These are phyloP conservation scores for Microctenopoma steveboyesi DNA, from an alignment of 2,797 vertebrate species.

Conservation along the genomic window DNA sequence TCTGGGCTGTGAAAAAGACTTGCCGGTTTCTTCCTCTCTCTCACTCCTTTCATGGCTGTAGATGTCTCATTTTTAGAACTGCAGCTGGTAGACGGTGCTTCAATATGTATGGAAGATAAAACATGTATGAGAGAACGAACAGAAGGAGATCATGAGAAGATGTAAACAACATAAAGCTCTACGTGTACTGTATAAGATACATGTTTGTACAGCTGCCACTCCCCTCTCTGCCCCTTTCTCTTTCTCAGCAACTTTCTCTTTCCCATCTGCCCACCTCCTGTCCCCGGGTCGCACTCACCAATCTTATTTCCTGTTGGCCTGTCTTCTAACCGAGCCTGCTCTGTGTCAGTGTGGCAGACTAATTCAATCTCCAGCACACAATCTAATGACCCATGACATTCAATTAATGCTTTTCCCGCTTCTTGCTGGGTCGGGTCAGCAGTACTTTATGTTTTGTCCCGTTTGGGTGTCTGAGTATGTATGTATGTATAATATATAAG, in stretches of 20 bases:
- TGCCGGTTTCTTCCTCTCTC: constrained; percentile 5
- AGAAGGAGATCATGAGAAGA: constrained; percentile 12
- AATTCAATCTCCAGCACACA: constrained; percentile 78
- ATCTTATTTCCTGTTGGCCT: constrained; percentile 74
- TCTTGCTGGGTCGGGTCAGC: constrained; percentile 56
- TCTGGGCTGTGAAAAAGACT: constrained; percentile 55
- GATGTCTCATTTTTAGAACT: constrained; percentile 25
- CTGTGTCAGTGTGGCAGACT: constrained; percentile 74
- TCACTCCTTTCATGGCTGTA: constrained; percentile 29
- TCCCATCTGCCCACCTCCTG: constrained; percentile 58
- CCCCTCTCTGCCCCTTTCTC: constrained; percentile 48
- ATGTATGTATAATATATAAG: constrained; percentile 22
- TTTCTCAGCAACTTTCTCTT: constrained; percentile 38
- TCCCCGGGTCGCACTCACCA: constrained; percentile 41
- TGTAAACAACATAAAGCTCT: constrained; percentile 42
- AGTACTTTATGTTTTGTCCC: constrained; percentile 44
- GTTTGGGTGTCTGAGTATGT: constrained; percentile 18
- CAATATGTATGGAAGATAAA: constrained; percentile 7
- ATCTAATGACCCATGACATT: constrained; percentile 80
- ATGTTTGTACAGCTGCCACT: constrained; percentile 58
- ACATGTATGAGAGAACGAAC: constrained; percentile 17
- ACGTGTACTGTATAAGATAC: constrained; percentile 50
- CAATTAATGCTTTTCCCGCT: constrained; percentile 66
- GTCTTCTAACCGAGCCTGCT: constrained; percentile 66
- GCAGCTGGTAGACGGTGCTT: constrained; percentile 1